Conservation (phyloP, 2,113 vertebrate genomes). For the Pipra filicauda region DNA sequence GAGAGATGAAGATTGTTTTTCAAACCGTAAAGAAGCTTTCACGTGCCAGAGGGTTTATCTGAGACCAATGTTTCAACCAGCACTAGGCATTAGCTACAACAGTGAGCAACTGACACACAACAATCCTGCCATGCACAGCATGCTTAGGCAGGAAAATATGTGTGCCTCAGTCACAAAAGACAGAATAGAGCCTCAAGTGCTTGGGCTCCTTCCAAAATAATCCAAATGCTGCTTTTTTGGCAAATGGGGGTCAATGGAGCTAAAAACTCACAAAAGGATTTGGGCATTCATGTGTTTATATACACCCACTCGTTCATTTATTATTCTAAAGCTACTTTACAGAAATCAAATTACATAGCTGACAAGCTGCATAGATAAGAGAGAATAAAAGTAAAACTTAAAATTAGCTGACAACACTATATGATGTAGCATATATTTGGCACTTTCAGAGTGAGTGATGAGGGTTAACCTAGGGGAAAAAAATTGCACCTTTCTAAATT, state of each 20-base stretch:
- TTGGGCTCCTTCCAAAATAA: slow-evolving; percentile 71
- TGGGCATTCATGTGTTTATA: slow-evolving; percentile 68
- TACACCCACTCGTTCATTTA: slow-evolving; percentile 65
- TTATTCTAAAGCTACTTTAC: slow-evolving; percentile 72
- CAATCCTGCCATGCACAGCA: slow-evolving; percentile 49
- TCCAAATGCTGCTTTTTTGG: slow-evolving; percentile 66
- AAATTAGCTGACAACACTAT: slow-evolving; percentile 60
- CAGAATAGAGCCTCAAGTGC: slow-evolving; percentile 67
- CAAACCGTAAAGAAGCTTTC: background rate
- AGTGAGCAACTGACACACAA: slow-evolving; percentile 48
- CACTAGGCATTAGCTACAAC: slow-evolving; percentile 52
- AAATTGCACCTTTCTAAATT: slow-evolving; percentile 46
- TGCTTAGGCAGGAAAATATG: slow-evolving; percentile 66
- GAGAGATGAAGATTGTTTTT: background rate
- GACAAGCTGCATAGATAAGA: slow-evolving; percentile 70
- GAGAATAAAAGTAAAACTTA: slow-evolving; percentile 58
- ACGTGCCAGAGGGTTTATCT: slow-evolving; percentile 40
- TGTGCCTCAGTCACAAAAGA: slow-evolving; percentile 50
- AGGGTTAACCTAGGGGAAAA: slow-evolving; percentile 11
- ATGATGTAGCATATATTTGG: slow-evolving; percentile 23
- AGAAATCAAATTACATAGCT: slow-evolving; percentile 71
- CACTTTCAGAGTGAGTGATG: slow-evolving; percentile 36
- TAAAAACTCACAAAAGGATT: slow-evolving; percentile 70
- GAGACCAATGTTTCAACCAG: slow-evolving; percentile 16
- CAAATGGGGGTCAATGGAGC: slow-evolving; percentile 65